Evolutionary conservation across 1,140 invertebrate genomes (phyloP), one percentile per base, ranked within the genome.

Genomic region (Oedothorax gibbosus): DNA sequence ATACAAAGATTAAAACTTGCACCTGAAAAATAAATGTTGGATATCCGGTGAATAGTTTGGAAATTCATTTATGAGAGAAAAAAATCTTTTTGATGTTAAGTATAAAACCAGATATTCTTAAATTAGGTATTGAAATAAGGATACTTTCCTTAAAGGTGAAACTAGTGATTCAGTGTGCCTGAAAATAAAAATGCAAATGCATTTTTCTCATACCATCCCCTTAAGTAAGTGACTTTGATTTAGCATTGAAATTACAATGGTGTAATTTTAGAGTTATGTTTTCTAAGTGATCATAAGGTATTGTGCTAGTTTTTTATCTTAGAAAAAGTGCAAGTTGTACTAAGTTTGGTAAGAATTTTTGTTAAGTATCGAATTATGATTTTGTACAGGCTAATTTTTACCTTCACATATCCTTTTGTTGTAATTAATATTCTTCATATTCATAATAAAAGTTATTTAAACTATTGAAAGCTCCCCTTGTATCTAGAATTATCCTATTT

Each of bases 351-450:
- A 71, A 49, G 20, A 49, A 75, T 56, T 62, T 62, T 12, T 62
- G 18, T 62, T 15, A 15, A 15, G 18, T 62, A 3, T 62, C 57
- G 3, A 12, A n/a, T n/a, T 62, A 14, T 68, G 54, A 65, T 79
- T 78, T 68, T 79, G 77, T 79, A 79, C 77, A 79, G 64, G 62
- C 66, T 79, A 79, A 79, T 66, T 64, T 79, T 79, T 53, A 79
- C 56, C n/a, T 79, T 65, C 35, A 77, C 65, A 62, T 15, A 77
- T 68, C 20, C 35, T 79, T 79, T 50, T 73, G 71, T 73, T 73
- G 50, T 73, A 69, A 75, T 75, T 21, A 35, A 35, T 35, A 57
- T 75, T 53, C 18, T 75, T 75, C 72, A 75, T 75, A 21, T 75
- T 35, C 8, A 21, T 75, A 35, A 35, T 35, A 21, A 51, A 57